phyloP scores from a whole-genome alignment of 2,888 invertebrate genomes.

The Tetranychus piercei region DNA sequence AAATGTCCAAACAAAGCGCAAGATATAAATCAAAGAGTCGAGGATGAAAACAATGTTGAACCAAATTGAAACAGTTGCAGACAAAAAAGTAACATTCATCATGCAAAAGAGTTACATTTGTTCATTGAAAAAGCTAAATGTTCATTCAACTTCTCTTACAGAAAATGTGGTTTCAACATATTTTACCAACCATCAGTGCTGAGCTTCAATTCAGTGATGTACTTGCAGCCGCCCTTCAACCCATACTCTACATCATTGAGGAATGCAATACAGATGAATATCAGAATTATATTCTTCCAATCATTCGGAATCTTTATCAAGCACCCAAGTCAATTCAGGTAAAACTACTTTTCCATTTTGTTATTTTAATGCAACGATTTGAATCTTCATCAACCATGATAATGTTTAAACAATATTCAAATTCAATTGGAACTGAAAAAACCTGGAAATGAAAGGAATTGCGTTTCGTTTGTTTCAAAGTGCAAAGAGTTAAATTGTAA shows the following conservation, averaged over 20 bases:
- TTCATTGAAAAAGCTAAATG: not conserved
- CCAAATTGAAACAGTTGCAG: no score
- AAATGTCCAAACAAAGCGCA: no score
- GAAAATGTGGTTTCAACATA: slow-evolving; percentile 88
- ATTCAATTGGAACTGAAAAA: no score
- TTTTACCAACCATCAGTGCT: slow-evolving; percentile 69
- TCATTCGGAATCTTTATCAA: slow-evolving; percentile 35
- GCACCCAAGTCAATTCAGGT: slow-evolving; percentile 39
- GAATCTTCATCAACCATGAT: no score
- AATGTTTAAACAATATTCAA: no score
- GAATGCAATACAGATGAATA: slow-evolving; percentile 60
- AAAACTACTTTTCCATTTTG: not conserved
- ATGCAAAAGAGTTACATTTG: not conserved
- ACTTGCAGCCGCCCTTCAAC: slow-evolving; percentile 61
- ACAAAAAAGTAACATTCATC: not conserved
- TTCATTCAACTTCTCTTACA: slow-evolving; percentile 31
- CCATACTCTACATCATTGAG: slow-evolving; percentile 61
- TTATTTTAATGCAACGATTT: not conserved
- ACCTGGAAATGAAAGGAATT: no score
- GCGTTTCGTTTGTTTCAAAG: no score
- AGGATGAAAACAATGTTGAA: no score
- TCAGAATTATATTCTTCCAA: slow-evolving; percentile 58
- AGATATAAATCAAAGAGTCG: no score
- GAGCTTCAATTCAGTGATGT: slow-evolving; percentile 71
- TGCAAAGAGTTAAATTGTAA: no score